A percentile compares a stretch with the other conserved stretches of the same genome.
Evolutionary conservation across 30 jellyfish, hydroid and myxozoan species (phyloP).

Genomic region (Rhopilema esculentum): DNA sequence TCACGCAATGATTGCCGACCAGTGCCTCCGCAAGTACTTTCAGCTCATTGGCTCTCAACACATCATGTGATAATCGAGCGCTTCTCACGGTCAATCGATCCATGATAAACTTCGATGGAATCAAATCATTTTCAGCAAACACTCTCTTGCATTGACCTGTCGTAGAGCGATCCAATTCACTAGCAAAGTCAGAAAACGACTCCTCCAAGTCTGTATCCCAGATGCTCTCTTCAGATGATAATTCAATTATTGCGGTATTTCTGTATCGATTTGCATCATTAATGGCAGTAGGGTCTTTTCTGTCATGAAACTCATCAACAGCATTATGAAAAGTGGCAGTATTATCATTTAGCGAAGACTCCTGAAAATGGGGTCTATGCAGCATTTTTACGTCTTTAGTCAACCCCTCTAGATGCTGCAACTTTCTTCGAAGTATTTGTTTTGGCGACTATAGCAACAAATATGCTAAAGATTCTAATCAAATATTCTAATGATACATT

Average conservation of each 20-base stretch:
- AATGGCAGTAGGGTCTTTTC: neutral
- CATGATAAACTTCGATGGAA: conserved; percentile 23
- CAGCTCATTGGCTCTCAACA: conserved; percentile 45
- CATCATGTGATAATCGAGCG: conserved; percentile 19
- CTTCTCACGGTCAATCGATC: neutral
- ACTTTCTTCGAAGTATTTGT: too few relatives aligned
- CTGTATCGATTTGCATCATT: neutral
- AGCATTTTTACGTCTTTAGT: neutral
- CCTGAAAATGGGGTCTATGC: neutral
- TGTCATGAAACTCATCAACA: conserved; percentile 2
- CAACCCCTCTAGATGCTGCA: neutral
- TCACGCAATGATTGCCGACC: conserved; percentile 28
- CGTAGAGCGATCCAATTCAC: too few relatives aligned
- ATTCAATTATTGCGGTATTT: neutral
- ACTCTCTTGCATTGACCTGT: neutral
- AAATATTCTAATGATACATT: neutral
- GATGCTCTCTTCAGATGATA: conserved; percentile 11
- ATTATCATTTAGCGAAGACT: neutral
- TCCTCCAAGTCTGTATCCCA: conserved; percentile 70
- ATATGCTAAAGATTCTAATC: too few relatives aligned
- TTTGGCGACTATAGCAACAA: too few relatives aligned
- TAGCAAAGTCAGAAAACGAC: neutral
- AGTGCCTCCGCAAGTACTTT: conserved; percentile 39
- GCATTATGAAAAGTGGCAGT: neutral
- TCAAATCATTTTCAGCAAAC: neutral